Base-by-base conservation (phyloP, 1,140 invertebrate genomes). In the Drosophila burlai region DNA sequence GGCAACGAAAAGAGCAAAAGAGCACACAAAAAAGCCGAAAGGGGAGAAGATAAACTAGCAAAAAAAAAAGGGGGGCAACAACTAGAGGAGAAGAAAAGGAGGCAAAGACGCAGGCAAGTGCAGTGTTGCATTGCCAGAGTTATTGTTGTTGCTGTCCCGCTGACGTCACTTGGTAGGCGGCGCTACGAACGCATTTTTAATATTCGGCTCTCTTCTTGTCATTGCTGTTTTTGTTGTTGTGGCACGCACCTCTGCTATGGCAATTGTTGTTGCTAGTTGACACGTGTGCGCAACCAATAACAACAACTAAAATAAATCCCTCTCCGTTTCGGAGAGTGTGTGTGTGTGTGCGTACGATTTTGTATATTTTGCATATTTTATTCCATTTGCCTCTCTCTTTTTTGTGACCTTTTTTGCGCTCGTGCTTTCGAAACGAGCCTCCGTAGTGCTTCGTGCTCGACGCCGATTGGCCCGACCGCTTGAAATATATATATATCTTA, bases 301-400 rank as follows among this genome's bases (percentile, higher is more conserved):
- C 81, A 90, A 89, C 79, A 89, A 90, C 81, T 85, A 81, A 81
- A 85, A 77, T 82, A 90, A 76, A 81, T 73, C 67, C 50, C 50
- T 24, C 54, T 46, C 52, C 31, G 40, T 46, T 40, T n/a, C 16
- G 1, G 31, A n/a, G 46, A 31, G 46, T 43, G 38, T 46, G 43
- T 34, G 40, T 34, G 38, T 78, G 58, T 81, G 60, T 55, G 29
- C 61, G 47, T 45, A 24, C 68, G 68, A 73, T 81, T 86, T 86
- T 81, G 78, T 81, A 89, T 89, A 84, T 89, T 84, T 78, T 81
- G 85, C 84, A 89, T 84, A 89, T 89, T 89, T 90, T 84, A 89
- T 90, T 87, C 66, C 73, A 84, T 80, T 90, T 81, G 72, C 76
- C 72, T 57, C 79, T 71, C 76, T 81, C 84, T 79, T 76, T 83